phyloP scores from a whole-genome alignment of 2,113 vertebrate genomes.

The Chlorocebus sabaeus region DNA sequence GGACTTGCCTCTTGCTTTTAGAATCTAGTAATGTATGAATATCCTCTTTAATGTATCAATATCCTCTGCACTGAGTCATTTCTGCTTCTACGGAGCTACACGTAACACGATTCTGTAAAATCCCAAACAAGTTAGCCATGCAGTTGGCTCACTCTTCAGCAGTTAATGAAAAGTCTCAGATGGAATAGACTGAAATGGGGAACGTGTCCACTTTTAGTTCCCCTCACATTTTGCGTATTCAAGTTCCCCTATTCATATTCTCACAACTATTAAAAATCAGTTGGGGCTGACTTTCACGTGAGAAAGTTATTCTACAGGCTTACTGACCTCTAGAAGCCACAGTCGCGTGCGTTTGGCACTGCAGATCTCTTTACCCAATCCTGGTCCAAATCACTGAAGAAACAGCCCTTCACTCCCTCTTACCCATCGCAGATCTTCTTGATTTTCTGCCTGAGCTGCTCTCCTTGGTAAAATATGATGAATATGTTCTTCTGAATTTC shows the following conservation, averaged over 20 bases:
- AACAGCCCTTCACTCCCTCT: constrained; percentile 32
- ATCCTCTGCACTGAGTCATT: background rate
- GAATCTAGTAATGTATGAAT: no score
- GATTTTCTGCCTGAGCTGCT: constrained; percentile 87
- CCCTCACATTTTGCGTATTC: background rate
- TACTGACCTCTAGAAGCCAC: background rate
- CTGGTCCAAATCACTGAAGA: accelerated
- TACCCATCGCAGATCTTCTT: constrained; percentile 89
- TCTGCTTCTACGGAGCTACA: background rate
- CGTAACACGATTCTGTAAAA: background rate
- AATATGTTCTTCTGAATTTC: constrained; percentile 88
- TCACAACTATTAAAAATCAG: background rate
- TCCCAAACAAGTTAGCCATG: background rate
- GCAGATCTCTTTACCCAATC: background rate
- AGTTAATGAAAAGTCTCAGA: background rate
- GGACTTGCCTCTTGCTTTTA: no score
- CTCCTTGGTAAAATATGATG: constrained; percentile 90
- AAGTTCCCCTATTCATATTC: background rate
- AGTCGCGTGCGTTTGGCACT: accelerated
- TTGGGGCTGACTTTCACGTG: background rate
- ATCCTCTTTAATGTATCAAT: no score
- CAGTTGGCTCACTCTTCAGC: background rate
- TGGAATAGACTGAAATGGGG: background rate
- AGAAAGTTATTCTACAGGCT: background rate
- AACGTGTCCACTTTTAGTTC: background rate